Evolutionary conservation across 2,888 invertebrate species (phyloP).

Genomic region (Synergus umbraculus): DNA sequence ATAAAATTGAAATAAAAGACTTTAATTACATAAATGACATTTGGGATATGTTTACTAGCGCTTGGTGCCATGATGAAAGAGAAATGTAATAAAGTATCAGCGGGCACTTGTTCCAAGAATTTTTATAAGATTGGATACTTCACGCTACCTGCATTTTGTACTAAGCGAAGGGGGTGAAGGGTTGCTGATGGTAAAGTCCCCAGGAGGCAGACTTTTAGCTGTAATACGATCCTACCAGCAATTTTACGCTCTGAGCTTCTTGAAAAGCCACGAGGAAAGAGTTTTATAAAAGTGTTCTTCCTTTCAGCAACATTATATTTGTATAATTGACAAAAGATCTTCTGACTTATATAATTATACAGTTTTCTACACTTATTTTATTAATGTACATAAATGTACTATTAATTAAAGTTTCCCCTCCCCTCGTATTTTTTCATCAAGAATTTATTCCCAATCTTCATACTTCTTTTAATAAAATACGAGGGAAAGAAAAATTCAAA

Average conservation of each 20-base stretch:
- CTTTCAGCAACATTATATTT: background rate
- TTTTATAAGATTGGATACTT: conserved; percentile 10
- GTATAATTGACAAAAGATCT: conserved; percentile 16
- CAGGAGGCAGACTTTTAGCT: conserved; percentile 62
- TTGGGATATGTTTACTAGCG: background rate
- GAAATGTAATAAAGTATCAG: background rate
- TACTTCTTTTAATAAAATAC: no score
- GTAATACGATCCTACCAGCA: conserved; percentile 68
- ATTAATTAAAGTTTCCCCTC: no score
- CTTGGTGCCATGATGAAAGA: background rate
- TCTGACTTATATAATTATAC: background rate
- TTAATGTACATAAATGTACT: no score
- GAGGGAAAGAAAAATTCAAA: no score
- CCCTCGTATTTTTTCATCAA: no score
- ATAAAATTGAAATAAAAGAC: no score
- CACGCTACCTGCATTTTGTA: conserved; percentile 22
- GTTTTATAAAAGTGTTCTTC: background rate
- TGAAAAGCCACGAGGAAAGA: conserved; percentile 60
- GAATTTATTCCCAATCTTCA: no score
- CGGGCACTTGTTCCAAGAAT: background rate
- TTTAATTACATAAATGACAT: background rate
- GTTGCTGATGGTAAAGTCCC: conserved; percentile 49
- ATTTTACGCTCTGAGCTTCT: conserved; percentile 71
- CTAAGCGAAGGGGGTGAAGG: conserved; percentile 14
- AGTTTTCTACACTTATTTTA: no score